Evolutionary conservation across 2,797 vertebrate species (phyloP), one percentile per base, ranked within the genome.

Genomic region (Chiroxiphia lanceolata): DNA sequence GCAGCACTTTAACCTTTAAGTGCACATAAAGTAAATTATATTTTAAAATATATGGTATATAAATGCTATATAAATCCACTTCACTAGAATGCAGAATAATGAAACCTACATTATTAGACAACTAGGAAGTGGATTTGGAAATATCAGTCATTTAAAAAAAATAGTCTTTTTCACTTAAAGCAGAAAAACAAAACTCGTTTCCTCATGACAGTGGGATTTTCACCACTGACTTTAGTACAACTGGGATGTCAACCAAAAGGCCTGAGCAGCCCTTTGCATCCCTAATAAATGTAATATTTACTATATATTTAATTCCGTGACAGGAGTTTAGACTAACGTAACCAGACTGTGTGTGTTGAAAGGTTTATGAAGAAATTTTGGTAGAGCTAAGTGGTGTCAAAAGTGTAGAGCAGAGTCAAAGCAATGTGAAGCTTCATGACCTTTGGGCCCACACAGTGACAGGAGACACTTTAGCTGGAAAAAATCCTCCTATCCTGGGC

Each of bases 51-150:
- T 11, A 47, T 0, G 33, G 33, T 44, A 93, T 77, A 72, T 34
- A 87, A 91, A 79, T 76, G 33, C 26, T 45, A 94, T 78, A 77
- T n/a, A 87, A 91, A 75, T 77, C 83, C 82, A 78, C 89, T 34
- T 7, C 13, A 1, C 68, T 47, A 81, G 76, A 61, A 63, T n/a
- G 80, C 42, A 87, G 61, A 47, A 65, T 61, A 88, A 80, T 19
- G 22, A 79, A 81, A 63, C 21, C 65, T 54, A 9, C 44, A 19
- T 56, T 38, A 87, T 75, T 15, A 54, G 56, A 19, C 70, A 94
- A 9, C 50, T 72, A 82, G 83, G 36, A 89, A 68, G 76, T 57
- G 44, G 82, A 80, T 47, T 63, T 82, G 77, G 81, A 92, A 80
- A 82, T 22, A 72, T 13, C 23, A 71, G 64, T 61, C 9, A 15